A percentile compares a stretch with the other conserved stretches of the same genome.
These are phyloP conservation scores for Onychomys leucogaster DNA, from an alignment of 2,797 vertebrate genomes.

Conservation along the genomic window DNA sequence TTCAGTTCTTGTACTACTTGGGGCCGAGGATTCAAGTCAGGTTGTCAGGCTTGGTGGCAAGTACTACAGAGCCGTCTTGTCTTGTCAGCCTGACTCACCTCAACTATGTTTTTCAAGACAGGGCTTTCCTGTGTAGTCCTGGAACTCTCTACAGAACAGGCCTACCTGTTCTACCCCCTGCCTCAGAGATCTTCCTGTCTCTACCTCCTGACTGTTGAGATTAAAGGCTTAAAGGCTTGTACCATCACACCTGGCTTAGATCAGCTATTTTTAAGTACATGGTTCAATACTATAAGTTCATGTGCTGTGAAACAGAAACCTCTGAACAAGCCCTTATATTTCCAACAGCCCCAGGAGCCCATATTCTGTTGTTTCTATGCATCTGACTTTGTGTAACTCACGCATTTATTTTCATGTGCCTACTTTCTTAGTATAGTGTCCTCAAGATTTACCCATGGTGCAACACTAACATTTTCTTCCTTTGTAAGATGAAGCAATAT, in stretches of 20 bases:
- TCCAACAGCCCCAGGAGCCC: neutral
- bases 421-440: no score
- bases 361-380: neutral
- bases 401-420: neutral
- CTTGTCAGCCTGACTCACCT: neutral
- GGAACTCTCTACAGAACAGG: neutral
- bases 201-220: neutral
- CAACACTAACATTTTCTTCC: neutral
- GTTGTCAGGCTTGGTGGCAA: neutral
- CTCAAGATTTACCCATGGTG: neutral
- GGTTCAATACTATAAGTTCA: neutral
- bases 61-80: neutral
- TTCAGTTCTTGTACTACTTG: neutral
- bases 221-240: neutral
- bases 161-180: no score
- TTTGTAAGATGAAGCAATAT: neutral
- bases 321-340: neutral
- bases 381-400: neutral
- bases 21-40: neutral
- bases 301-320: neutral
- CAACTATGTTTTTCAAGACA: neutral
- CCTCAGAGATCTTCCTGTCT: neutral
- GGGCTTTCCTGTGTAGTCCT: neutral
- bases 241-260: neutral
- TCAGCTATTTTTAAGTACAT: slow-evolving; percentile 26